A percentile compares a stretch with the other conserved stretches of the same genome.
Conservation (phyloP, 92 coral and sea anemone genomes). For the Meandrina meandrites region DNA sequence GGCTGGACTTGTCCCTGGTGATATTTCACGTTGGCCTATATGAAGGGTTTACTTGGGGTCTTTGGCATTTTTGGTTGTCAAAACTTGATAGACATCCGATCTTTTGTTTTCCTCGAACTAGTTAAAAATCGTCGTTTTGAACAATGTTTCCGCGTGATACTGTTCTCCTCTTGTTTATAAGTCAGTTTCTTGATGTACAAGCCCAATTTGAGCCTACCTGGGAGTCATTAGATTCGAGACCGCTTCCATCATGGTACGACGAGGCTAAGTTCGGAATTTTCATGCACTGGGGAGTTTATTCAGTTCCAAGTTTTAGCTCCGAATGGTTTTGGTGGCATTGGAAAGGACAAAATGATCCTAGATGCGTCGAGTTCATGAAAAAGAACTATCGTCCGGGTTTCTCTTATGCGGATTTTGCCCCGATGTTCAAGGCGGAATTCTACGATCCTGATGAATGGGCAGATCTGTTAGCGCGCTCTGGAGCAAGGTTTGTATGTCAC, state of each 20-base stretch:
- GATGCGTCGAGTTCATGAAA: conserved; percentile 78
- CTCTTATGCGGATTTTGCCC: conserved; percentile 91
- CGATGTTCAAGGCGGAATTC: conserved; percentile 93
- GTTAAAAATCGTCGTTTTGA: not conserved
- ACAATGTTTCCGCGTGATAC: not conserved
- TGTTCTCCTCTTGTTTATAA: not conserved
- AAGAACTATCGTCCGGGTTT: conserved; percentile 90
- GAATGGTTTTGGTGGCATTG: conserved; percentile 95
- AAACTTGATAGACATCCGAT: not conserved
- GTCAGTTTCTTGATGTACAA: not conserved
- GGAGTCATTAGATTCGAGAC: conserved; percentile 77
- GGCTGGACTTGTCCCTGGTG: too few relatives aligned
- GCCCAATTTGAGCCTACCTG: conserved; percentile 44
- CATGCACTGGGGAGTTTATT: conserved; percentile 93
- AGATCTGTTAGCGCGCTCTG: conserved; percentile 79
- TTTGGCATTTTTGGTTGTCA: too few relatives aligned
- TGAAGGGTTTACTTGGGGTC: not conserved
- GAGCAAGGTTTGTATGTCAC: conserved; percentile 70
- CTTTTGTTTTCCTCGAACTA: not conserved
- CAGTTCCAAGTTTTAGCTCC: conserved; percentile 76
- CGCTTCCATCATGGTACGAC: conserved; percentile 86
- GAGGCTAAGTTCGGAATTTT: conserved; percentile 92
- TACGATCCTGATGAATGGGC: conserved; percentile 94
- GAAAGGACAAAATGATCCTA: conserved; percentile 44
- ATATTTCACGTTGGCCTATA: not conserved